Base-by-base conservation (phyloP, 2,113 vertebrate species). In the Apistogramma diplotaenia region DNA sequence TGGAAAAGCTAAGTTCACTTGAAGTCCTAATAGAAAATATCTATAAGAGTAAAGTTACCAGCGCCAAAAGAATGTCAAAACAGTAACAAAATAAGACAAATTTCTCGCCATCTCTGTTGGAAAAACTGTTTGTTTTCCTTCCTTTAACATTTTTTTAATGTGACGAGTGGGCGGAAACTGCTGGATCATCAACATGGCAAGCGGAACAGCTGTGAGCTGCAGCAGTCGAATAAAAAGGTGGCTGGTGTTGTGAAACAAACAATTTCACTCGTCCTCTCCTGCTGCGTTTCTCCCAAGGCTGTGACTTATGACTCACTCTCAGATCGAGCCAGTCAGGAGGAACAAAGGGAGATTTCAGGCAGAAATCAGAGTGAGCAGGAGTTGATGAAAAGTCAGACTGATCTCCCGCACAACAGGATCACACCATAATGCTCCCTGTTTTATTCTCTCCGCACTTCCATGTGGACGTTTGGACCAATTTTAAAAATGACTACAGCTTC, bases 261-360 rank as follows among this genome's bases (percentile, higher is more conserved):
- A 29, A 31, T 60, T 78, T 51, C 65, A 55, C 55, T 79, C 46
- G 21, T 76, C 35, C 51, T 67, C 55, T 79, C 82, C 87, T 82
- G 74, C 84, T 67, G 84, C 12, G 19, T 46, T 74, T 3, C 75
- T 77, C 56, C 74, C 65, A 54, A 85, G 49, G 78, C 80, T 53
- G 62, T 62, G 76, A 88, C 75, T 86, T 75, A 73, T 91, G 89
- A 91, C 79, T 91, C 90, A 87, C 76, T 73, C 85, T 43, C 84
- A 81, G 78, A 87, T 51, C 46, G 83, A 89, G 84, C 49, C 77
- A 73, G 85, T 88, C 80, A 59, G 78, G 53, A 80, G 79, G 82
- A 89, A 89, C 84, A 90, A 89, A 92, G 61, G 61, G 37, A 90
- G 61, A 58, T 73, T 85, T 82, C 27, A 80, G 79, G 12, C 23